These are phyloP conservation scores for Ochotona curzoniae DNA, from an alignment of 2,113 vertebrate species.

Conservation along the genomic window DNA sequence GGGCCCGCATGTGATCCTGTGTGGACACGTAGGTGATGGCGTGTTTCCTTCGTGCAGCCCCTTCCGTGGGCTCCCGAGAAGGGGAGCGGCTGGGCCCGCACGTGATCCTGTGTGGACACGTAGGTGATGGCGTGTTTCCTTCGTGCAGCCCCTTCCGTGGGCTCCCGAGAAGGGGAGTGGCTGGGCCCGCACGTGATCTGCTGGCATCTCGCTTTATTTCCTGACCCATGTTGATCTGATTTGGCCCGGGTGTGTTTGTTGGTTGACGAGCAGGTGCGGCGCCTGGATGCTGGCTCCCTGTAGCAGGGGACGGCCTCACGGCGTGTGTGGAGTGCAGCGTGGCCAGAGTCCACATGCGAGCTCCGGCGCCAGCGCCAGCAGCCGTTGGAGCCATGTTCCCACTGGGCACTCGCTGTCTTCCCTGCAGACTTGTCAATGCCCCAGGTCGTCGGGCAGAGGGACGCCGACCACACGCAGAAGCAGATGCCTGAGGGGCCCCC, in stretches of 20 bases:
- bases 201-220: background rate
- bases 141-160: too few relatives aligned
- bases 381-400: background rate
- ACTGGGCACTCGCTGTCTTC: background rate
- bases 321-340: background rate
- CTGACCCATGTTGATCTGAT: constrained; percentile 35
- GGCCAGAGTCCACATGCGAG: constrained; percentile 43
- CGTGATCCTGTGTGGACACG: too few relatives aligned
- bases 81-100: too few relatives aligned
- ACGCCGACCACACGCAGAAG: constrained; percentile 88
- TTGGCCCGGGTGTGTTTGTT: constrained; percentile 54
- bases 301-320: background rate
- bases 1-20: too few relatives aligned
- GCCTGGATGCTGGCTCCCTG: constrained; percentile 25
- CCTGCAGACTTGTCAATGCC: constrained; percentile 89
- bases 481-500: constrained; percentile 90
- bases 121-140: too few relatives aligned
- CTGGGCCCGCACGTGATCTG: background rate
- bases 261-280: constrained; percentile 56
- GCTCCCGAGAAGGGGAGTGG: too few relatives aligned
- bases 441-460: constrained; percentile 86
- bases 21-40: too few relatives aligned
- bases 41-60: too few relatives aligned
- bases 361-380: background rate
- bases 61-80: too few relatives aligned